Evolutionary conservation across 2,797 vertebrate genomes (phyloP), one percentile per base, ranked within the genome.

Genomic region (Sebastolobus alascanus): DNA sequence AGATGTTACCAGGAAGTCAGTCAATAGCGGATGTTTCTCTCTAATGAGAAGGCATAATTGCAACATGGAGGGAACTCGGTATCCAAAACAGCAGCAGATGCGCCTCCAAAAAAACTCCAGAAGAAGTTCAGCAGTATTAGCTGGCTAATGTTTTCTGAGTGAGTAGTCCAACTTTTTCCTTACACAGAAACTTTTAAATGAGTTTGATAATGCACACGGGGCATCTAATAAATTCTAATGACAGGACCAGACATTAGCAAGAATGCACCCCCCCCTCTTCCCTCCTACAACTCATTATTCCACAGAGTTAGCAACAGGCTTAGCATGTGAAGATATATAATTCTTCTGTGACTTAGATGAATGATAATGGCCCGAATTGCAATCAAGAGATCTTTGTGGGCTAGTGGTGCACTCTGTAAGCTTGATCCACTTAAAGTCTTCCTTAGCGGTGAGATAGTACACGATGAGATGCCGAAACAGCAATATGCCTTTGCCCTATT

Each of bases 31-130:
- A 85, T 90, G 87, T 91, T 89, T 84, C 77, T 82, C 76, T 78
- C 87, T 95, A 94, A 96, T 93, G 93, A 94, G 92, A 90, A 87
- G 85, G 70, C 65, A 55, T 93, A 91, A 94, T 94, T 92, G 90
- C 88, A 86, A 87, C 73, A 16, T 82, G 87, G 79, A 86, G 74
- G 56, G 72, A 90, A 84, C 80, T 78, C 66, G 4, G 40, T 72
- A 80, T 80, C 79, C 76, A 83, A 83, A 92, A 90, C 80, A 82
- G 87, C 83, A 73, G 90, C 90, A 88, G 90, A 87, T 85, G 80
- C 11, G 60, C 65, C 59, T 78, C 66, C 43, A 20, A 63, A 60
- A 37, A 63, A 64, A 60, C 43, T 66, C 67, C 43, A 70, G 46
- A 74, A 73, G 75, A 79, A 59, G 68, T 79, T 85, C 33, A 31